A percentile compares a stretch with the other conserved stretches of the same genome.
Conservation (phyloP, 1,140 invertebrate genomes). For the Drosophila guanche region DNA sequence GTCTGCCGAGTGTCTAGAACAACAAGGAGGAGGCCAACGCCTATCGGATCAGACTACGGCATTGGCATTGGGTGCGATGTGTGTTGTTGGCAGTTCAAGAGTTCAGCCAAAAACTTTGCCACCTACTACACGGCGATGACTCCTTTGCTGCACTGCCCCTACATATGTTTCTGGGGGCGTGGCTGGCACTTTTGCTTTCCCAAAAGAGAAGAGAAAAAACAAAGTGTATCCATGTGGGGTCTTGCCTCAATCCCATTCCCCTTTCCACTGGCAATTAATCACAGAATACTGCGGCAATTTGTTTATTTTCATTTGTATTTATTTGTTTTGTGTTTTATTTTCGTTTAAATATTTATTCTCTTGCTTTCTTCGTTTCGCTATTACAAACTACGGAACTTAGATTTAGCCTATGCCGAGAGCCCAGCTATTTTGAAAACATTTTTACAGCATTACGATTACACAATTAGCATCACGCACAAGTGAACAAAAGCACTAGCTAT, state of each 20-base stretch:
- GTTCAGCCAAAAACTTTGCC: conserved; percentile 50
- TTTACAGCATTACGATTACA: conserved; percentile 66
- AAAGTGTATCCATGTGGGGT: conserved; percentile 7
- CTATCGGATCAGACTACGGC: conserved; percentile 19
- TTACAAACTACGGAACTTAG: conserved; percentile 65
- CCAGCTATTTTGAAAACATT: conserved; percentile 44
- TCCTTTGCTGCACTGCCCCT: conserved; percentile 1
- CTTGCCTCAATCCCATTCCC: background rate
- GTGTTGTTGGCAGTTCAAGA: conserved; percentile 51
- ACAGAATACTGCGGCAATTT: conserved; percentile 21
- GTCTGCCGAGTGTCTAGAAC: conserved; percentile 53
- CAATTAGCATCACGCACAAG: conserved; percentile 73
- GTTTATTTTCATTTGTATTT: conserved; percentile 34
- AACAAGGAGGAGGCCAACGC: conserved; percentile 27
- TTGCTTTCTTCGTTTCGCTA: conserved; percentile 76
- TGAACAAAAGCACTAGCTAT: conserved; percentile 37
- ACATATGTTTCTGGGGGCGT: conserved; percentile 36
- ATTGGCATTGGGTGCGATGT: conserved; percentile 8
- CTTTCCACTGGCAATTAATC: conserved; percentile 50
- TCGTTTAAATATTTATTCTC: conserved; percentile 58
- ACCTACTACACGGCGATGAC: conserved; percentile 35
- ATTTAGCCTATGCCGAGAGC: conserved; percentile 2
- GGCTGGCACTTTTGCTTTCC: conserved; percentile 56
- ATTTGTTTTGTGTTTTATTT: conserved; percentile 26
- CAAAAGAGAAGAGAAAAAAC: conserved; percentile 10